Percentiles rank a stretch among this genome's conserved stretches.
Conservation (phyloP, 2,113 vertebrate species). For the Donacobius atricapilla region DNA sequence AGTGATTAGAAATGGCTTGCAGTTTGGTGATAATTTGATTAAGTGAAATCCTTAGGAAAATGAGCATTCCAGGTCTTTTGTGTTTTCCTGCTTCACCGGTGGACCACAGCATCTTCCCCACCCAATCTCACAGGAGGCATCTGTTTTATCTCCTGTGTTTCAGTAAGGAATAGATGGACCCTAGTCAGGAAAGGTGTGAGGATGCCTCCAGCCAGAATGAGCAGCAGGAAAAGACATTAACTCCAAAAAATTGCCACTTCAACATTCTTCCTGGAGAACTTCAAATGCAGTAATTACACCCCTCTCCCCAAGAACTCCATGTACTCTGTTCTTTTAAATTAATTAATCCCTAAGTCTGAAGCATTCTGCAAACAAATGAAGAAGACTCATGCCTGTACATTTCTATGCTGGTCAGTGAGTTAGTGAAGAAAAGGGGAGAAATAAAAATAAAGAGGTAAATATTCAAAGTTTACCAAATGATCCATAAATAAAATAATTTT, state of each 20-base stretch:
- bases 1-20: constrained; percentile 33
- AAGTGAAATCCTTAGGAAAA: constrained; percentile 38
- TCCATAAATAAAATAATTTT: neutral
- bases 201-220: constrained; percentile 6
- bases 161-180: neutral
- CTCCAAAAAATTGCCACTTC: neutral
- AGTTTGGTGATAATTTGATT: constrained; percentile 32
- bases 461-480: neutral
- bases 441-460: neutral
- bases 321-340: neutral
- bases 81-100: neutral
- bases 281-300: neutral
- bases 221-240: constrained; percentile 38
- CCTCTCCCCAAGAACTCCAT: neutral
- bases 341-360: neutral
- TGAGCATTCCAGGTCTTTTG: neutral
- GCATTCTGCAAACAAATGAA: neutral
- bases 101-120: neutral
- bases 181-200: neutral
- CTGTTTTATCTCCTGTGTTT: neutral
- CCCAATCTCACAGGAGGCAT: neutral
- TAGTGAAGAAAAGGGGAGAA: neutral
- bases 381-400: neutral
- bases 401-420: neutral
- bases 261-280: neutral